Conservation (phyloP, 2,797 vertebrate genomes). For the Sebastes elongatus region DNA sequence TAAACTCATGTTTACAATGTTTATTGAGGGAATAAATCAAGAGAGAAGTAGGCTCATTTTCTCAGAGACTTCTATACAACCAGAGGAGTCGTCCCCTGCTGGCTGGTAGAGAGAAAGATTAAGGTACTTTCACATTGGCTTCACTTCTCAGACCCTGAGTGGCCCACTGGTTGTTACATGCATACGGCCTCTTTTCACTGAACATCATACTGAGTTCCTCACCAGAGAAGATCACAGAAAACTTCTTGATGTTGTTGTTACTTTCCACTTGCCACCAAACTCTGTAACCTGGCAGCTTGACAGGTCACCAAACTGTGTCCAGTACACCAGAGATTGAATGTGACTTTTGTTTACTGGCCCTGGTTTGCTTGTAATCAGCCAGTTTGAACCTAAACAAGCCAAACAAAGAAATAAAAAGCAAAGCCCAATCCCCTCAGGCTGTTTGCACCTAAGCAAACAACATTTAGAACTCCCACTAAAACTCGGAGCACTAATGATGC, state of each 20-base stretch:
- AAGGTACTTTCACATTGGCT: too few species aligned
- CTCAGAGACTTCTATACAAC: too few species aligned
- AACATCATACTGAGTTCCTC: not conserved
- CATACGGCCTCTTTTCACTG: too few species aligned
- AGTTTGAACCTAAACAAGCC: not conserved
- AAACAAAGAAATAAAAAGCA: not conserved
- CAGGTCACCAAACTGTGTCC: constrained; percentile 12
- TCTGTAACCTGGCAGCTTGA: not conserved
- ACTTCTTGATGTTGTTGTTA: not conserved
- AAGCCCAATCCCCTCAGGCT: not conserved
- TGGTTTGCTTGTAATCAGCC: not conserved
- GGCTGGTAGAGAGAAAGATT: too few species aligned
- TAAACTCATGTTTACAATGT: too few species aligned
- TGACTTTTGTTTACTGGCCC: not conserved
- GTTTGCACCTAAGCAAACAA: not conserved
- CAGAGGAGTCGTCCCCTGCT: too few species aligned
- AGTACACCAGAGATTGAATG: not conserved
- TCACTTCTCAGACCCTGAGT: too few species aligned
- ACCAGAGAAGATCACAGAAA: not conserved
- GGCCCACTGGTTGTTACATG: too few species aligned
- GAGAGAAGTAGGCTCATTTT: too few species aligned
- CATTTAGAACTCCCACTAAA: not conserved
- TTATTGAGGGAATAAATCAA: too few species aligned
- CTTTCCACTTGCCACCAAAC: not conserved
- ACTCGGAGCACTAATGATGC: not conserved